These are phyloP conservation scores for Epinephelus fuscoguttatus DNA, from an alignment of 2,113 vertebrate genomes.

Conservation along the genomic window DNA sequence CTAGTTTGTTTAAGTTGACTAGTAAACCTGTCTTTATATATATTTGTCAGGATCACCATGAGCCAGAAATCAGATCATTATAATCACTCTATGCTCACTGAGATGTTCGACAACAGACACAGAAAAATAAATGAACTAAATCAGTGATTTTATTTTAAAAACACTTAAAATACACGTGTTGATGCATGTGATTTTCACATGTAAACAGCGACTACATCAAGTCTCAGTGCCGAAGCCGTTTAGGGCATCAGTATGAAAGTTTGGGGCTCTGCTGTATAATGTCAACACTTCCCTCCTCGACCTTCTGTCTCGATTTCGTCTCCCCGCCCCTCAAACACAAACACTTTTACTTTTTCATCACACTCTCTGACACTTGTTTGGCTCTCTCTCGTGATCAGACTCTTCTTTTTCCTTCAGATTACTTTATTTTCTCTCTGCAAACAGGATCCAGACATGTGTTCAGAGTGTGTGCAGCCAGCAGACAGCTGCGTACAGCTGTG, in stretches of 20 bases:
- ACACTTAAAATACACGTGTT: background rate
- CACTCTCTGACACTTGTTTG: conserved; percentile 30
- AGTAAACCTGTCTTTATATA: background rate
- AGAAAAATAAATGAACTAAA: background rate
- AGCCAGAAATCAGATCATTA: background rate
- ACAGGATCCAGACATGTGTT: conserved; percentile 6
- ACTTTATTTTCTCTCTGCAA: conserved; percentile 25
- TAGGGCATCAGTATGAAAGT: conserved; percentile 50
- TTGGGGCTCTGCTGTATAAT: conserved; percentile 30
- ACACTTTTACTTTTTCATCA: conserved; percentile 32
- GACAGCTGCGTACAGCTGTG: conserved; percentile 73
- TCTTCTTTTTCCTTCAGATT: background rate
- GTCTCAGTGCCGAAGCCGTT: conserved; percentile 47
- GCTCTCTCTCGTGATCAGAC: conserved; percentile 6
- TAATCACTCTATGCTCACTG: background rate
- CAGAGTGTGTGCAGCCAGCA: conserved; percentile 2
- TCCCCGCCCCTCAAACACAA: conserved; percentile 34
- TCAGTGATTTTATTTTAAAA: background rate
- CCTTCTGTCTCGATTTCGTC: conserved; percentile 19
- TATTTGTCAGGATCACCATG: background rate
- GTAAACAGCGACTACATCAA: background rate
- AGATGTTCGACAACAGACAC: background rate
- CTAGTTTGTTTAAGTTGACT: background rate
- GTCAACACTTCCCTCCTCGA: conserved; percentile 3
- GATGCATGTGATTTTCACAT: conserved; percentile 14